A percentile compares a stretch with the other conserved stretches of the same genome.
phyloP scores from a whole-genome alignment of 2,113 vertebrate genomes.

The Equus przewalskii region DNA sequence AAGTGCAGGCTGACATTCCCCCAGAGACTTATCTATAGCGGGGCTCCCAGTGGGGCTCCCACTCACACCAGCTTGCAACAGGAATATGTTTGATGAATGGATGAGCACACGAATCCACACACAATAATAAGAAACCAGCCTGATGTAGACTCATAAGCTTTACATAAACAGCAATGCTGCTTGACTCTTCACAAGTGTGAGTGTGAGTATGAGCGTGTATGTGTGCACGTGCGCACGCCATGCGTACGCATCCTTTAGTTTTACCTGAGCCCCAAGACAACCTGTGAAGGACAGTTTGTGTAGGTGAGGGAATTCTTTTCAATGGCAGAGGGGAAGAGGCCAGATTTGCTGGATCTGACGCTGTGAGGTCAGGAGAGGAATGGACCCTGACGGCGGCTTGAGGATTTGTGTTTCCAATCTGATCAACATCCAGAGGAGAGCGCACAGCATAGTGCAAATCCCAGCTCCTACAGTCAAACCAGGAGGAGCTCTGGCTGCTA shows the following conservation, averaged over 20 bases:
- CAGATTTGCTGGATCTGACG: not conserved
- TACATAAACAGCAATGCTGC: not conserved
- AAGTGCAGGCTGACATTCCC: not conserved
- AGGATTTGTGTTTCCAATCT: not conserved
- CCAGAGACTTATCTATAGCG: not conserved
- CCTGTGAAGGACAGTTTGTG: not conserved
- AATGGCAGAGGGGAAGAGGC: not conserved
- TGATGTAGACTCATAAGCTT: not conserved
- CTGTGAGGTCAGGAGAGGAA: not conserved
- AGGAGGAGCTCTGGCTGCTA: not conserved
- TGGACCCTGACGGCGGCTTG: no score
- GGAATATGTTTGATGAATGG: not conserved
- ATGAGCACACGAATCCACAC: not conserved
- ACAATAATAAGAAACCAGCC: not conserved
- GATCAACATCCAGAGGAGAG: not conserved
- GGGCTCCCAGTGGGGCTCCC: not conserved
- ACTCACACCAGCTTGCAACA: not conserved
- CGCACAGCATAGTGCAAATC: not conserved
- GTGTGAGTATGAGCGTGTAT: not conserved
- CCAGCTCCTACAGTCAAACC: not conserved
- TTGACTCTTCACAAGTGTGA: not conserved
- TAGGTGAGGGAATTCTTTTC: not conserved
- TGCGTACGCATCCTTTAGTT: not conserved
- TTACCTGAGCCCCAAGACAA: not conserved
- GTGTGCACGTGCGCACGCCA: fast-evolving